Conservation (phyloP, 53 echinoderm and acorn worm genomes). For the Arbacia lixula region DNA sequence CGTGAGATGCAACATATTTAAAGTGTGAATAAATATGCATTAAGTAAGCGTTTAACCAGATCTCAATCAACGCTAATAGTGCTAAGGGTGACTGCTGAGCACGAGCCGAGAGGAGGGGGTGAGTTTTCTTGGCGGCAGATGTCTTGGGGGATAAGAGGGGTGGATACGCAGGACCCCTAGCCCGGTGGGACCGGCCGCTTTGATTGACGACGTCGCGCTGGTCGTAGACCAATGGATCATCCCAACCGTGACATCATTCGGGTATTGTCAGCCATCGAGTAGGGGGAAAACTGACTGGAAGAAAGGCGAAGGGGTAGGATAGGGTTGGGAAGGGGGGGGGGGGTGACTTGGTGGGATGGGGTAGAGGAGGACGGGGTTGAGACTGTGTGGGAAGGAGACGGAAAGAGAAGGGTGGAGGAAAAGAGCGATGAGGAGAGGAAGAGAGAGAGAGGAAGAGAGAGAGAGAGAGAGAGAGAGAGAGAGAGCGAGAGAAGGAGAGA, state of each 20-base stretch:
- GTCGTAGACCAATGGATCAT: constrained; percentile 27
- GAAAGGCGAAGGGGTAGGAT: neutral
- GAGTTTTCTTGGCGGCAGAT: constrained; percentile 25
- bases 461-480: neutral
- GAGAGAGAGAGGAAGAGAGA: neutral
- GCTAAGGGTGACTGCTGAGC: too few relatives aligned
- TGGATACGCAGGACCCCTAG: constrained; percentile 7
- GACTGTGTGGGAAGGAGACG: neutral
- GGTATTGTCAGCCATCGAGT: neutral
- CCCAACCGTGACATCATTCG: constrained; percentile 38
- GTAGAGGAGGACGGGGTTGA: neutral
- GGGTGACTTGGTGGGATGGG: neutral
- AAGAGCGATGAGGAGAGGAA: neutral
- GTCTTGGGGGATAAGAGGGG: neutral
- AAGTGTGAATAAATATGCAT: too few relatives aligned
- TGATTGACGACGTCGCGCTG: constrained; percentile 32
- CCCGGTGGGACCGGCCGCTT: constrained; percentile 48
- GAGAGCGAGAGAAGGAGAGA: neutral
- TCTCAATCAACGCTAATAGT: too few relatives aligned
- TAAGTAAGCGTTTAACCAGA: too few relatives aligned
- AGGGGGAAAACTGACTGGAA: neutral
- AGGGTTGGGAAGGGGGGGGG: too few relatives aligned
- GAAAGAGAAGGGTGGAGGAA: neutral
- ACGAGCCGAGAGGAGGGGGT: neutral
- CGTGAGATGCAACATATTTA: too few relatives aligned